Evolutionary conservation across 1,140 invertebrate species (phyloP).

Genomic region (Microvelia longipes): DNA sequence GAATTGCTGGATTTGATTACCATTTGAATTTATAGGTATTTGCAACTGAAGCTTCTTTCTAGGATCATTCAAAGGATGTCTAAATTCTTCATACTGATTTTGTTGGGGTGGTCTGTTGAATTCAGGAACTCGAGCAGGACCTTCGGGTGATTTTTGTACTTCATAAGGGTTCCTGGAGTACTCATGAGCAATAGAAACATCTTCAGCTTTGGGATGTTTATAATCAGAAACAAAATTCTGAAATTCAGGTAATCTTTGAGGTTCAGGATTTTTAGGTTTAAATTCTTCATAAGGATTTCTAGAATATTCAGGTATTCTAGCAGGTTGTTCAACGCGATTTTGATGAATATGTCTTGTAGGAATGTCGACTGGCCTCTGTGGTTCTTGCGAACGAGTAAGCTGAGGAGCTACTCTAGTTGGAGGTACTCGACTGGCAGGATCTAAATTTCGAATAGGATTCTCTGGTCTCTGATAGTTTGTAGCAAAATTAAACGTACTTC

Average conservation of each 20-base stretch:
- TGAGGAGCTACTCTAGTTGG: neutral
- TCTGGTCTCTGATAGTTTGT: neutral
- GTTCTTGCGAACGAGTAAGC: neutral
- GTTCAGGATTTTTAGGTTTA: neutral
- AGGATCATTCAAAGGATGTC: neutral
- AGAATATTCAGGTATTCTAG: neutral
- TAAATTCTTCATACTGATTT: neutral
- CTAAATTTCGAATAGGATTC: neutral
- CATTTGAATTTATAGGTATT: neutral
- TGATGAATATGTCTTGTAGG: neutral
- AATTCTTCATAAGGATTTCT: neutral
- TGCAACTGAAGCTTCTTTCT: neutral
- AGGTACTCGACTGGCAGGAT: neutral
- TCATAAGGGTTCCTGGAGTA: neutral
- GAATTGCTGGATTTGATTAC: slow-evolving; percentile 9
- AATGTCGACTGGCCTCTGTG: neutral
- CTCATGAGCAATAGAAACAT: neutral
- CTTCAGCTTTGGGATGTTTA: neutral
- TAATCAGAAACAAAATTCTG: slow-evolving; percentile 21
- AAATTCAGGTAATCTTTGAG: slow-evolving; percentile 26
- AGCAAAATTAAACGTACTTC: neutral
- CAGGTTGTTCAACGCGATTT: neutral
- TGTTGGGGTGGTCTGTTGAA: too few relatives aligned
- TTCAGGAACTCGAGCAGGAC: neutral
- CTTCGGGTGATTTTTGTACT: neutral